These are phyloP conservation scores for Mus caroli DNA, from an alignment of 2,797 vertebrate genomes.

Conservation along the genomic window DNA sequence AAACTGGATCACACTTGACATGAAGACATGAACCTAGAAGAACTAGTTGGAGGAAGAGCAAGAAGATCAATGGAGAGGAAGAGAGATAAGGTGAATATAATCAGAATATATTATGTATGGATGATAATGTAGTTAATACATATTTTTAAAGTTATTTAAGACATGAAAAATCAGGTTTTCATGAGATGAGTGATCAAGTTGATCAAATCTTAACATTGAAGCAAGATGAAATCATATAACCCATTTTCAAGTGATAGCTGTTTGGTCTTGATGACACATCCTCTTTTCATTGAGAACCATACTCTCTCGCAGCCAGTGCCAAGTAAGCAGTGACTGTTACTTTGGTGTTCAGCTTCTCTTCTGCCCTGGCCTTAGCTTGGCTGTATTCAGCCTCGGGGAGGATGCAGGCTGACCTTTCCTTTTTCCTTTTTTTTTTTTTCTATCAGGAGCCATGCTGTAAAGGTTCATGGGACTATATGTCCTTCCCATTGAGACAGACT, in stretches of 20 bases:
- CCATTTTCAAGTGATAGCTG: background rate
- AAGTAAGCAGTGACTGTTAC: background rate
- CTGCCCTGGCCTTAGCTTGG: conserved; percentile 2
- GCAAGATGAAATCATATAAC: background rate
- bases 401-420: background rate
- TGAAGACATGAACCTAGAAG: background rate
- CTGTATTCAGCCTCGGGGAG: conserved; percentile 19
- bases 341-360: conserved; percentile 17
- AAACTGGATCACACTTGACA: no score
- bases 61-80: background rate
- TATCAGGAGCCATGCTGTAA: background rate
- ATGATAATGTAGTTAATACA: background rate
- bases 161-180: conserved; percentile 19
- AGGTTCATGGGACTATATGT: background rate
- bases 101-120: background rate
- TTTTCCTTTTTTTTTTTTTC: no score
- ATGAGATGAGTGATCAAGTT: background rate
- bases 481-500: conserved; percentile 19
- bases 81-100: background rate
- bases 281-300: background rate
- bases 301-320: background rate
- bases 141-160: background rate
- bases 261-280: background rate
- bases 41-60: background rate
- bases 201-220: background rate